Evolutionary conservation across 2,888 invertebrate genomes (phyloP).

Genomic region (Glaucopsyche alexis): DNA sequence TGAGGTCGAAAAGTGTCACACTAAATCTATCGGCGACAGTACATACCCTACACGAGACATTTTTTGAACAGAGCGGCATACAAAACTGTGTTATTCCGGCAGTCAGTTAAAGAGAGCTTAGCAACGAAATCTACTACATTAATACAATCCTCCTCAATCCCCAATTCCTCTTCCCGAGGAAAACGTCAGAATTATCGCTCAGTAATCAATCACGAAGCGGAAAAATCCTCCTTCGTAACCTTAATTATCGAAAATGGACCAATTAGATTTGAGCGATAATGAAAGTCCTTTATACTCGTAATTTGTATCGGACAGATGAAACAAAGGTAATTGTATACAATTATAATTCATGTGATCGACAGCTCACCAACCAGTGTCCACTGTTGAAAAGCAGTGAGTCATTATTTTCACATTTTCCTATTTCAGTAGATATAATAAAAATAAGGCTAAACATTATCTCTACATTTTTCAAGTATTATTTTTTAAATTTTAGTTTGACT

Average conservation of each 20-base stretch:
- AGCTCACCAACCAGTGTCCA: neutral
- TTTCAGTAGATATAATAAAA: neutral
- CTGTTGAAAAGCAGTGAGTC: neutral
- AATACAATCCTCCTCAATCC: neutral
- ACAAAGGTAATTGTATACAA: neutral
- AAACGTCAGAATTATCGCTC: conserved; percentile 5
- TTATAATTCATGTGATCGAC: conserved; percentile 7
- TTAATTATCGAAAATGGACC: conserved; percentile 15
- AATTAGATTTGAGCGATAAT: conserved; percentile 17
- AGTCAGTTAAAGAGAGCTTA: neutral
- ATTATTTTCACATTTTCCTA: neutral
- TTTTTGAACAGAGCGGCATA: too few species aligned
- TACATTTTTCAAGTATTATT: too few species aligned
- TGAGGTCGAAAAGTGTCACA: too few species aligned
- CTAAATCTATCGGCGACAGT: too few species aligned
- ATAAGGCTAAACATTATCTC: too few species aligned
- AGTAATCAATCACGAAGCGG: conserved; percentile 15
- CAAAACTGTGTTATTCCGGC: neutral
- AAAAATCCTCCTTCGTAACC: conserved; percentile 14
- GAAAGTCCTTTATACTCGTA: conserved; percentile 16
- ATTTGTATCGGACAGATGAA: neutral
- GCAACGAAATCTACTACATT: neutral
- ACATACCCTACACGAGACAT: too few species aligned
- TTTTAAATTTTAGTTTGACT: too few species aligned
- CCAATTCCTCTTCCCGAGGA: neutral